Evolutionary conservation across 1,140 invertebrate species (phyloP).

Genomic region (Drosophila ananassae): DNA sequence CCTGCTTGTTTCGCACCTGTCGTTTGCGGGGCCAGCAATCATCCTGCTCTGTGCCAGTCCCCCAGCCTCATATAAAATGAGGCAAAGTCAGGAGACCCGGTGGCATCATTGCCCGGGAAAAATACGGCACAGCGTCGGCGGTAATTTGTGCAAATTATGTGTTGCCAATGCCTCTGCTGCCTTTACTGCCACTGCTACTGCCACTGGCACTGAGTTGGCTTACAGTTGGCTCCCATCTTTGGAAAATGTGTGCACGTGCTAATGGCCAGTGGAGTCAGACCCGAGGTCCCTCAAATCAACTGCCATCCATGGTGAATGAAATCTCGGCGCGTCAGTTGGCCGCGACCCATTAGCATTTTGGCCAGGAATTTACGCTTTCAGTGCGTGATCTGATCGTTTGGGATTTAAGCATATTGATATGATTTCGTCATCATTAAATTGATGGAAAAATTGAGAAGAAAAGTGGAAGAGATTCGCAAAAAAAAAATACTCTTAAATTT

Average conservation of each 20-base stretch:
- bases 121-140: conserved; percentile 72
- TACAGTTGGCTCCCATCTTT: conserved; percentile 37
- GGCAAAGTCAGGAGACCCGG: conserved; percentile 36
- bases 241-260: conserved; percentile 73
- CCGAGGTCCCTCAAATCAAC: conserved; percentile 55
- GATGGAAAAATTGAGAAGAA: conserved; percentile 15
- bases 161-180: conserved; percentile 45
- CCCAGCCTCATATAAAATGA: conserved; percentile 44
- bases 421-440: conserved; percentile 70
- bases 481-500: neutral
- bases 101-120: conserved; percentile 72
- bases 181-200: conserved; percentile 17
- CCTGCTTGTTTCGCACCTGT: conserved; percentile 75
- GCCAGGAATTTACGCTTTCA: conserved; percentile 60
- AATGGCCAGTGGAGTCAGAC: conserved; percentile 55
- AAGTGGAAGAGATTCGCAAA: too few relatives aligned
- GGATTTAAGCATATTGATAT: conserved; percentile 63
- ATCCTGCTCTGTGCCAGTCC: neutral
- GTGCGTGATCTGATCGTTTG: conserved; percentile 51
- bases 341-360: conserved; percentile 68
- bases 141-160: conserved; percentile 81
- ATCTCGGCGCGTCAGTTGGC: conserved; percentile 68
- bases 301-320: conserved; percentile 33
- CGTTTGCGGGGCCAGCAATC: conserved; percentile 12
- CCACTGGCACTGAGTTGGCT: neutral